Evolutionary conservation across 2,113 vertebrate species (phyloP), one percentile per base, ranked within the genome.

Genomic region (Struthidea cinerea): DNA sequence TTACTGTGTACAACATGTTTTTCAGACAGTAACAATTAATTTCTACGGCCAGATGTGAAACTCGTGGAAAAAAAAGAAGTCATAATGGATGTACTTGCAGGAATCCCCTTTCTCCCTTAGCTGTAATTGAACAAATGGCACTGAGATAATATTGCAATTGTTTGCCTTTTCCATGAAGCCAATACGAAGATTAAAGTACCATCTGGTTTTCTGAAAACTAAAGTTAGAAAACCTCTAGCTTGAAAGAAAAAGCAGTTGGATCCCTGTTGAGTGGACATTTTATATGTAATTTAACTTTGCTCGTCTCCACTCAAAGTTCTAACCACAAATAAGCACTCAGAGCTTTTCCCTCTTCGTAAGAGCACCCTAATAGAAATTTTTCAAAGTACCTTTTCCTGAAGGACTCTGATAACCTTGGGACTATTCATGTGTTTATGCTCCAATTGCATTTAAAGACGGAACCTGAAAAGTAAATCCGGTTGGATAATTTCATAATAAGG

Each of bases 231-330:
- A 75, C 78, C 53, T 93, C 60, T 75, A 55, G 57, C 89, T 65
- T 93, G 42, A 95, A 84, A 84, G 46, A 91, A 86, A 87, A 87
- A 93, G 57, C 56, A 82, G 53, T 59, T 78, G 64, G 63, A 79
- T 88, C 67, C 64, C 70, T 84, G 50, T 89, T 82, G 94, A 61
- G 90, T 84, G 81, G 59, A 61, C 30, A 67, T 90, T 65, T 96
- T 89, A 74, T 64, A 95, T 67, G 52, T 70, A 96, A 94, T 91
- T 93, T 96, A 83, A 89, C 47, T 86, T 89, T 94, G 79, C 83
- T 92, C 16, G 14, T 91, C 87, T 95, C 47, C 32, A 84, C 63
- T 96, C 94, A 93, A 96, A 96, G 86, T 94, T 94, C 78, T 91
- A 85, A 87, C 69, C 81, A 70, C 33, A 93, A 91, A 89, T 93